These are phyloP conservation scores for Drosophila seclusa DNA, from an alignment of 2,888 invertebrate genomes.

Conservation along the genomic window DNA sequence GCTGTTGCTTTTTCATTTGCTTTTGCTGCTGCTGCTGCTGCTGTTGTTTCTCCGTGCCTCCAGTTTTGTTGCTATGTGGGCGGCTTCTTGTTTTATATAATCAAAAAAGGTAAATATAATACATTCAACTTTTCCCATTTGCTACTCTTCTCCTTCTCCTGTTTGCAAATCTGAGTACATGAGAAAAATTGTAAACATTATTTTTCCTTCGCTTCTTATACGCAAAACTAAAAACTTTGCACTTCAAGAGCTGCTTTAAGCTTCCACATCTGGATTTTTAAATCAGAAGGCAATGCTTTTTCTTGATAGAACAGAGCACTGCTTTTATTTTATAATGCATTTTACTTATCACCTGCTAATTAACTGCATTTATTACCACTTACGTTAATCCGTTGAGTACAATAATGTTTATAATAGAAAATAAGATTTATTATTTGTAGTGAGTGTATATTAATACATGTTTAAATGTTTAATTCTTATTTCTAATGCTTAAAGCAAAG, in stretches of 20 bases:
- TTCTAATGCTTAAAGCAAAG: background rate
- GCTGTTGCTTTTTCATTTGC: constrained; percentile 35
- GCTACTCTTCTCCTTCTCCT: constrained; percentile 13
- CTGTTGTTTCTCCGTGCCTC: constrained; percentile 5
- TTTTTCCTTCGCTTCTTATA: constrained; percentile 35
- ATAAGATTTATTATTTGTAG: too few species aligned
- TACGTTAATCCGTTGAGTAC: background rate
- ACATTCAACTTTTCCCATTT: constrained; percentile 59
- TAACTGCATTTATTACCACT: constrained; percentile 16
- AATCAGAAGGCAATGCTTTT: background rate
- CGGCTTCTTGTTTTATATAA: constrained; percentile 50
- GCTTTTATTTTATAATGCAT: constrained; percentile 11
- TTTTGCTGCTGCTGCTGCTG: constrained; percentile 17
- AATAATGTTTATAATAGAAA: background rate
- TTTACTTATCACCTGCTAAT: constrained; percentile 41
- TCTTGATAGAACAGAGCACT: background rate
- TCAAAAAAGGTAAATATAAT: constrained; percentile 56
- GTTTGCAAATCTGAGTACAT: constrained; percentile 40
- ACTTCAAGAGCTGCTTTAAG: constrained; percentile 8
- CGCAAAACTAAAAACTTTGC: constrained; percentile 32
- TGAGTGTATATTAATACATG: background rate
- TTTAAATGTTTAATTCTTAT: background rate
- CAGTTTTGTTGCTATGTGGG: constrained; percentile 46
- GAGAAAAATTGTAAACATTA: constrained; percentile 53
- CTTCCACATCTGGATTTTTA: background rate